Base-by-base conservation (phyloP, 1,140 invertebrate species). In the Polypedilum pembai region DNA sequence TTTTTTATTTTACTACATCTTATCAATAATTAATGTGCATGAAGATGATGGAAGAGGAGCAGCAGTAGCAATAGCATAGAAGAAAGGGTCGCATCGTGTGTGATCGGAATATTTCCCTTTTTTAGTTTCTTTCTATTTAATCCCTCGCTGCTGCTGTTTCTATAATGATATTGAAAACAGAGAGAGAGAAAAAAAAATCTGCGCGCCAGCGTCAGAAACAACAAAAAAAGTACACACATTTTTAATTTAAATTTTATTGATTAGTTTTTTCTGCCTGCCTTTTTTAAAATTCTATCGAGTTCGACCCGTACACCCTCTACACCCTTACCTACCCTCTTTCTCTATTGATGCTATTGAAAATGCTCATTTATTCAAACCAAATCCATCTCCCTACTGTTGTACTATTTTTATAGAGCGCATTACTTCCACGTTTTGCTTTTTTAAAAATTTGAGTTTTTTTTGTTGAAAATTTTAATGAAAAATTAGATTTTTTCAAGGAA, bases 221-320 rank as follows among this genome's bases (percentile, higher is more conserved):
- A 69, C 18, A 69, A 69, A 69, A 69, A 69, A 20, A 18, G 65
- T 7, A 69, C 24, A 69, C 17, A 69, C 17, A 18, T 69, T 69
- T 69, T 69, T 69, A 69, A 69, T 69, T 69, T 69, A 69, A 69
- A 69, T 69, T 69, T 69, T 69, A 69, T 69, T 69, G 65, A 69
- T 69, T 69, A 69, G 65, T 69, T 69, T 69, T 69, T 69, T 69
- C 18, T 69, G 17, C 65, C 17, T 69, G 65, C 65, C 65, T 69
- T 18, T 69, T 69, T 69, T 69, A 69, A 69, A 8, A 20, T 20
- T 21, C 17, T 69, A 15, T 56, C 10, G n/a, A 56, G 10, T 12
- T 17, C 45, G 8, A 12, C 10, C 45, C 45, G n/a, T 8, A 12
- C 45, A 56, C 45, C 45, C 45, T 12, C 45, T 56, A 17, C 7